Conservation (phyloP, 2,888 invertebrate genomes). For the Sipunculus nudus region DNA sequence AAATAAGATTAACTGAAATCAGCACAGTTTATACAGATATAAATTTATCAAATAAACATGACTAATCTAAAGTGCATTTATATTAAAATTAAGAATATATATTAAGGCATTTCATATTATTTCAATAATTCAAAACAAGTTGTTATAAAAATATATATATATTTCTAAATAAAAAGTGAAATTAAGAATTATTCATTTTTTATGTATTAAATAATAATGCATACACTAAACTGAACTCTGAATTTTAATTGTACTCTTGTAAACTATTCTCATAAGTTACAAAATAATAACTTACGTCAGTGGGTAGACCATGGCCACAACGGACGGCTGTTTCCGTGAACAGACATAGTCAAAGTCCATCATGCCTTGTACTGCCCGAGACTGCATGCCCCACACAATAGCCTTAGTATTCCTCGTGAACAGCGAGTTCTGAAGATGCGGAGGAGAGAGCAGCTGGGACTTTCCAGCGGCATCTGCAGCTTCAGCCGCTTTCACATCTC, state of each 20-base stretch:
- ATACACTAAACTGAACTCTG: background rate
- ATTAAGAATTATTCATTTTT: background rate
- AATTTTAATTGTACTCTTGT: background rate
- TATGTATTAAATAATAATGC: background rate
- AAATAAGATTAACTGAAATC: too few species aligned
- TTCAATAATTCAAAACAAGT: background rate
- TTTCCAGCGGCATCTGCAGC: background rate
- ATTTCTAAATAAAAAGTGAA: background rate
- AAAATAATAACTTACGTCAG: conserved; percentile 72
- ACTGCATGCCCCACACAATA: conserved; percentile 99
- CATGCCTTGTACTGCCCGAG: conserved; percentile 95
- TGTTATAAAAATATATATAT: background rate
- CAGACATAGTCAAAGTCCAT: conserved; percentile 96
- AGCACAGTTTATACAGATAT: too few species aligned
- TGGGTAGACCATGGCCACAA: conserved; percentile 97
- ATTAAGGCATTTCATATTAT: too few species aligned
- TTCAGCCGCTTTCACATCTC: background rate
- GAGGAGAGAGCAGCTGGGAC: background rate
- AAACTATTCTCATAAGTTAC: background rate
- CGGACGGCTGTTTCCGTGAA: conserved; percentile 81
- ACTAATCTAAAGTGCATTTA: too few species aligned
- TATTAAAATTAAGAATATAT: too few species aligned
- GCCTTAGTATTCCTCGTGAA: conserved; percentile 88
- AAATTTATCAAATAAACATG: too few species aligned
- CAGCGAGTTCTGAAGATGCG: conserved; percentile 65